Evolutionary conservation across 2,888 invertebrate species (phyloP).

Genomic region (Coelopa pilipes): DNA sequence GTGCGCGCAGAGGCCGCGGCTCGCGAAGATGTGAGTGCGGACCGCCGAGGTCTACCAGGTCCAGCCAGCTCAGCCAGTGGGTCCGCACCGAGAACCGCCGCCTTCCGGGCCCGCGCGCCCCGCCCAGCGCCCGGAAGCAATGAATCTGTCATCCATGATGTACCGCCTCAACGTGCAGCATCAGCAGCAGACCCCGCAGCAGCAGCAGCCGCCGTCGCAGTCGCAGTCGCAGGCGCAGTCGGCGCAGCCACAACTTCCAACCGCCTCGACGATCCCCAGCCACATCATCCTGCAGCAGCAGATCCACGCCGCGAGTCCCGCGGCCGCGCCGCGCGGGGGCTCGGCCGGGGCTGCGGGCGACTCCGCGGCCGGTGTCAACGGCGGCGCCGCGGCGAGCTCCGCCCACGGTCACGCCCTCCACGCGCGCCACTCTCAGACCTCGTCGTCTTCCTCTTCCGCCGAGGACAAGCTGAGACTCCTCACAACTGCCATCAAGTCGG

Average conservation of each 20-base stretch:
- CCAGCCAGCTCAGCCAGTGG: conserved; percentile 16
- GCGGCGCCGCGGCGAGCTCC: conserved; percentile 38
- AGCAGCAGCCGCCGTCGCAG: conserved; percentile 49
- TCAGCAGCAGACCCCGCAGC: conserved; percentile 56
- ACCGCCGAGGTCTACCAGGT: not conserved
- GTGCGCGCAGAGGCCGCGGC: not conserved
- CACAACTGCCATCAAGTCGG: conserved; percentile 64
- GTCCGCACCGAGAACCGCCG: conserved; percentile 20
- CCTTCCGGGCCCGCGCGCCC: conserved; percentile 18
- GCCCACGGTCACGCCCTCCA: conserved; percentile 31
- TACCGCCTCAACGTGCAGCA: conserved; percentile 64
- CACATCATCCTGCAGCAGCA: conserved; percentile 60
- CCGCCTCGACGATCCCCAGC: conserved; percentile 49
- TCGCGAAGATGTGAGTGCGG: not conserved
- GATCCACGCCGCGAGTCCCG: conserved; percentile 51
- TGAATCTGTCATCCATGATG: conserved; percentile 60
- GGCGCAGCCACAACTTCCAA: conserved; percentile 43
- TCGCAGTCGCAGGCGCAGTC: conserved; percentile 47
- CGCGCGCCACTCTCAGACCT: conserved; percentile 22
- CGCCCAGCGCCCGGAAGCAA: conserved; percentile 39
- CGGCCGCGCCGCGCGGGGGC: conserved; percentile 35
- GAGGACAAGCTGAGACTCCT: conserved; percentile 61
- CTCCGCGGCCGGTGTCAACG: conserved; percentile 30
- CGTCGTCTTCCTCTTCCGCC: conserved; percentile 43
- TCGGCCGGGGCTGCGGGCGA: conserved; percentile 36